Conservation (phyloP, 1,140 invertebrate genomes). For the Ridgeia piscesae region DNA sequence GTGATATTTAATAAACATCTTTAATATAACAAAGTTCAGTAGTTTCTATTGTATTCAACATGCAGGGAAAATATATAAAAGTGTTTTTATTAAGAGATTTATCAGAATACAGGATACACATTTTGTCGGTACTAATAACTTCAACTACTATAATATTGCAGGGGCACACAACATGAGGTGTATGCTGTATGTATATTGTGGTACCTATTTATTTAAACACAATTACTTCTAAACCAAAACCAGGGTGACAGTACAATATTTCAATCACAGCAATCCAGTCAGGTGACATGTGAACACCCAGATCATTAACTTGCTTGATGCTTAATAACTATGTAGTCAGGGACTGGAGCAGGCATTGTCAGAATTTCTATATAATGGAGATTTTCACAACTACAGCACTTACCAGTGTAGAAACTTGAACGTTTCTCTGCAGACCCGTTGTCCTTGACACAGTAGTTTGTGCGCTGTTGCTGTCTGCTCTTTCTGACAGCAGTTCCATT, state of each 20-base stretch:
- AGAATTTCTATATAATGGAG: too few relatives aligned
- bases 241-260: background rate
- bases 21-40: background rate
- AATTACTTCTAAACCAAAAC: background rate
- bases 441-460: background rate
- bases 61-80: background rate
- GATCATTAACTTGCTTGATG: background rate
- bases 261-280: background rate
- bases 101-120: background rate
- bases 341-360: too few relatives aligned
- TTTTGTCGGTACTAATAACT: constrained; percentile 1
- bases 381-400: too few relatives aligned
- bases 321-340: background rate
- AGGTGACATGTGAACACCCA: background rate
- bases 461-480: background rate
- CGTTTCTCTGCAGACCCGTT: background rate
- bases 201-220: background rate
- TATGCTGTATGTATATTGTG: background rate
- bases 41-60: background rate
- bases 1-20: background rate
- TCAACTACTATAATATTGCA: background rate
- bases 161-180: background rate
- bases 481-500: background rate
- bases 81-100: background rate
- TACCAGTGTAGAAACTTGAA: background rate